Base-by-base conservation (phyloP, 2,113 vertebrate genomes). In the Bambusicola thoracicus region DNA sequence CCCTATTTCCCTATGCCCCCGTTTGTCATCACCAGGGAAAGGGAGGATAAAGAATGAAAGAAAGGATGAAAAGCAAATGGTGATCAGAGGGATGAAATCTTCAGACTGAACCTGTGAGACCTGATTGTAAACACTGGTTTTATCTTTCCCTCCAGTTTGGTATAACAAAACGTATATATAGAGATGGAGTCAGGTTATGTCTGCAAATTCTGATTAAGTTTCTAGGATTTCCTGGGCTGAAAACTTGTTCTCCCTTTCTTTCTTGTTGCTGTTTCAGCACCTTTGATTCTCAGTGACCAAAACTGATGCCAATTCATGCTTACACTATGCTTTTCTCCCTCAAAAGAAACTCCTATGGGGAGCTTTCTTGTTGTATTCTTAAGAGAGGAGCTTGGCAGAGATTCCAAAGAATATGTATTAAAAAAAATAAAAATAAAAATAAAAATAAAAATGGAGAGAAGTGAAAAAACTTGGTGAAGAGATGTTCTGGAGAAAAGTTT, bases 71-170 rank as follows among this genome's bases (percentile, higher is more conserved):
- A 96, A 94, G 91, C 85, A 89, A 70, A 82, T 63, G 85, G 69
- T 53, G 79, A 97, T 97, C 92, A 85, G 87, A 84, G 74, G 89
- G 94, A 91, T 38, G 53, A 85, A 96, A 85, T 38, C 69, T 68
- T 78, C 36, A 84, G 69, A 88, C 81, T 82, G 86, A 94, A 95
- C 85, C 87, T 93, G 56, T 70, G 84, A 92, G 65, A 92, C 88
- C 80, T 86, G 84, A 95, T 97, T 97, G 95, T 85, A 93, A 97
- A 90, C 94, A 94, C 79, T 89, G 94, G 93, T 97, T 98, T 97
- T 92, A 96, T 95, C 93, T 92, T 44, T 84, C 90, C 77, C 75
- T 95, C 92, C 94, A 91, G 85, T 90, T 59, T 79, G 40, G 36
- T 65, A 58, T 94, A 93, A 95, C 84, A 93, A 91, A 82, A 88